Evolutionary conservation across 2,113 vertebrate genomes (phyloP).

Genomic region (Cyanoramphus novaezelandiae): DNA sequence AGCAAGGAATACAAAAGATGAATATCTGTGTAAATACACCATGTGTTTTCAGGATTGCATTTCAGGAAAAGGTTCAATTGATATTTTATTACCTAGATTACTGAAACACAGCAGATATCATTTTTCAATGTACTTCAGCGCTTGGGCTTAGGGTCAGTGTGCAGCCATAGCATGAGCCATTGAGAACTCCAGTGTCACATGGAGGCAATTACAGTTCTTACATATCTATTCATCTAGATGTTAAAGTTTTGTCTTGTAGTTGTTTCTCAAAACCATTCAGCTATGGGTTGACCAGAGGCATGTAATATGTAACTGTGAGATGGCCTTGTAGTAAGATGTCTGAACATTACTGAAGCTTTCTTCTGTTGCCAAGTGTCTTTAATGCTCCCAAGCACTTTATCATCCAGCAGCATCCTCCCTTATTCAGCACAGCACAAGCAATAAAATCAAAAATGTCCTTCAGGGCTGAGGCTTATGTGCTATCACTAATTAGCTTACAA

Average conservation of each 20-base stretch:
- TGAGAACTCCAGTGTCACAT: not conserved
- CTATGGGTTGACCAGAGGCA: not conserved
- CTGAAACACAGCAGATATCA: not conserved
- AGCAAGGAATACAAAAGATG: not conserved
- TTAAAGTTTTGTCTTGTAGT: not conserved
- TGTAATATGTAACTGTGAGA: not conserved
- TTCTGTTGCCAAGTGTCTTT: not conserved
- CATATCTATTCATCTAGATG: not conserved
- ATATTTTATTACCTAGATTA: not conserved
- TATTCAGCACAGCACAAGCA: not conserved
- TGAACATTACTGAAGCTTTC: not conserved
- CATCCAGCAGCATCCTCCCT: not conserved
- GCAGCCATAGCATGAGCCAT: not conserved
- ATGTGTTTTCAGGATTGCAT: not conserved
- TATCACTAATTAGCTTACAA: conserved; percentile 54
- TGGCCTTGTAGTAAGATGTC: not conserved
- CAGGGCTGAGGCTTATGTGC: conserved; percentile 11
- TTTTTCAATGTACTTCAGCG: not conserved
- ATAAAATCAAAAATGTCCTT: conserved; percentile 25
- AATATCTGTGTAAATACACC: not conserved
- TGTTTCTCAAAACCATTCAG: not conserved
- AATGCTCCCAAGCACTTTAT: not conserved
- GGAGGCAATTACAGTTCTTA: not conserved
- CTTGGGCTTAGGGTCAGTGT: not conserved
- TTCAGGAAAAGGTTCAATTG: not conserved